Base-by-base conservation (phyloP, 2,113 vertebrate genomes). In the Apteryx owenii region DNA sequence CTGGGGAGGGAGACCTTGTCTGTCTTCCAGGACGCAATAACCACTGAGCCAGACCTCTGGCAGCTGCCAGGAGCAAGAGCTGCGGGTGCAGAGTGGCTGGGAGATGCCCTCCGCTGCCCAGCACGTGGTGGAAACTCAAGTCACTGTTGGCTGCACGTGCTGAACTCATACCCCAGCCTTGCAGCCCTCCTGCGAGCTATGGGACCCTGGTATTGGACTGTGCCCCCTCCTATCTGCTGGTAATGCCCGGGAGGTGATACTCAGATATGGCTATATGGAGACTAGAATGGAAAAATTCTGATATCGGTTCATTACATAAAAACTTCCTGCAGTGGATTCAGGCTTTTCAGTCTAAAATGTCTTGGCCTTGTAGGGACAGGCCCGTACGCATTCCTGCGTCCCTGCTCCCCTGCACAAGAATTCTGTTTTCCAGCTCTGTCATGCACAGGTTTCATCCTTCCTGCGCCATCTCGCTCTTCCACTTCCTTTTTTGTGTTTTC, bases 401-500 rank as follows among this genome's bases (percentile, higher is more conserved):
- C 1, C 0, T 44, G 44, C 68, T 26, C 44, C 3, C 0, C 3
- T 90, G 46, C 46, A 60, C 20, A 64, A 66, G 50, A 80, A 7
- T 4, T 6, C 17, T 50, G 54, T 80, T 90, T 93, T 83, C 26
- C 23, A 54, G 61, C n/a, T 54, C 31, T 53, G 42, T 19, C 6
- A 2, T 2, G 40, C 40, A 58, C 8, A 0, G 54, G 71, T 88
- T 95, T 85, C 83, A 83, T 50, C 64, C 60, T 44, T 36, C 21
- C 54, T 75, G 53, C 38, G 21, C 76, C 50, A n/a, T 87, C 48
- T 82, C 72, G 69, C 20, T 81, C 56, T 94, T 85, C 91, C 65
- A 42, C 73, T 94, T 95, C 86, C 90, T 90, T 78, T 76, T 78
- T 54, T 58, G 3, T 69, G 80, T 46, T 76, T 96, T 93, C 70